Evolutionary conservation across 2,888 invertebrate species (phyloP).

Genomic region (Crocallis elinguaria): DNA sequence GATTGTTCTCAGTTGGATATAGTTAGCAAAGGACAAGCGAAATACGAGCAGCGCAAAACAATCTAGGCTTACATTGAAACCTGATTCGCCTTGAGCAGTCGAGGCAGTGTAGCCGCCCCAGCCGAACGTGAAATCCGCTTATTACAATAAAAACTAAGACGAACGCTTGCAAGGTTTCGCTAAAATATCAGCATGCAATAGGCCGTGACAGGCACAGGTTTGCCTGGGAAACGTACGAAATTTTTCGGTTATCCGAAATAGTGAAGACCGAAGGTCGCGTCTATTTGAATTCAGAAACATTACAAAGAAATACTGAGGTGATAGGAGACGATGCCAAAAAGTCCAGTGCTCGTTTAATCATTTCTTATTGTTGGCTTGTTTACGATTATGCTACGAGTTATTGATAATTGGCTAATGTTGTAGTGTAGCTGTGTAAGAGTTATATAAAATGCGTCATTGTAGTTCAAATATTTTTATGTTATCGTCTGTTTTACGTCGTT

Average conservation of each 20-base stretch:
- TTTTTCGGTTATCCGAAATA: slow-evolving; percentile 3
- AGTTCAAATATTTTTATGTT: slow-evolving; percentile 16
- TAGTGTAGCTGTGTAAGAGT: slow-evolving; percentile 2
- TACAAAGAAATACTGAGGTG: slow-evolving; percentile 11
- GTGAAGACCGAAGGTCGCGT: slow-evolving; percentile 7
- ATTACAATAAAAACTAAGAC: slow-evolving; percentile 65
- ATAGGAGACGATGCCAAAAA: slow-evolving; percentile 14
- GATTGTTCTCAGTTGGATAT: slow-evolving; percentile 16
- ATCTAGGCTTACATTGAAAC: slow-evolving; percentile 77
- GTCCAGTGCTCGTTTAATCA: slow-evolving; percentile 1
- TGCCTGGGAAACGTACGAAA: background rate
- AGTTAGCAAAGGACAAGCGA: slow-evolving; percentile 50
- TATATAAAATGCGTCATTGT: slow-evolving; percentile 19
- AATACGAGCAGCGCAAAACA: slow-evolving; percentile 65
- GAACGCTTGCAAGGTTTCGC: slow-evolving; percentile 61
- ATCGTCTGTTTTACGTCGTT: slow-evolving; percentile 13
- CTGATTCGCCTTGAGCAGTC: slow-evolving; percentile 60
- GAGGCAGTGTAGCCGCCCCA: slow-evolving; percentile 44
- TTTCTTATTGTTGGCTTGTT: slow-evolving; percentile 5
- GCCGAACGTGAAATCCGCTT: slow-evolving; percentile 67
- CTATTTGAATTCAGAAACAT: slow-evolving; percentile 26
- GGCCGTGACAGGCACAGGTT: background rate
- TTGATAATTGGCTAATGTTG: slow-evolving; percentile 8
- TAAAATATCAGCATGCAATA: slow-evolving; percentile 17
- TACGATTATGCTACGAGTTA: slow-evolving; percentile 9